Conservation (phyloP, 2,888 invertebrate genomes). For the Drosophila recens region DNA sequence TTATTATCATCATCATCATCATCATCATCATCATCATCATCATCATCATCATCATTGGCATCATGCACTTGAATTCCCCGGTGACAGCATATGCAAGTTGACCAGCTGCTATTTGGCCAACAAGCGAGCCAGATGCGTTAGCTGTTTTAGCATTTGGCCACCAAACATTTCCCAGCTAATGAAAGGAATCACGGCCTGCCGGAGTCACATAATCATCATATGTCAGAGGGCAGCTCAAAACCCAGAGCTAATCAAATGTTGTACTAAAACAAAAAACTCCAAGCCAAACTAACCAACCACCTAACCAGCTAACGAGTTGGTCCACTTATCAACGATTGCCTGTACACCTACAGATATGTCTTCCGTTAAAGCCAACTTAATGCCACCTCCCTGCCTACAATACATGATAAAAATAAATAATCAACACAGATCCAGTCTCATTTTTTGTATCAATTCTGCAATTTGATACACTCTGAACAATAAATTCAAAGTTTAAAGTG, state of each 20-base stretch:
- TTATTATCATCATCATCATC: slow-evolving; percentile 24
- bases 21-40: background rate
- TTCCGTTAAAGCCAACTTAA: background rate
- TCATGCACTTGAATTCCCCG: slow-evolving; percentile 60
- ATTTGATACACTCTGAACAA: background rate
- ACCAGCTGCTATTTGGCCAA: slow-evolving; percentile 37
- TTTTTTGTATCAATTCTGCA: background rate
- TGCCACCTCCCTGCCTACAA: background rate
- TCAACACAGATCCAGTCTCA: background rate
- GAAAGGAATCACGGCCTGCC: slow-evolving; percentile 42
- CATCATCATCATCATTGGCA: slow-evolving; percentile 8
- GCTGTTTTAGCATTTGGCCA: slow-evolving; percentile 47
- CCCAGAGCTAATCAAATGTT: slow-evolving; percentile 40
- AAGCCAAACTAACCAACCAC: slow-evolving; percentile 24
- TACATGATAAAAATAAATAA: background rate
- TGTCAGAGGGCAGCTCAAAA: slow-evolving; percentile 43
- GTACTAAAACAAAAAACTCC: background rate
- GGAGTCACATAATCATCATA: slow-evolving; percentile 60
- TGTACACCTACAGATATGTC: background rate
- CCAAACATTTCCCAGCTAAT: slow-evolving; percentile 62
- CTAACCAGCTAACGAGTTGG: slow-evolving; percentile 13
- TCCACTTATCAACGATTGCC: slow-evolving; percentile 1
- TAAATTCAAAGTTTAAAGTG: too few species aligned
- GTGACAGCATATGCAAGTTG: slow-evolving; percentile 14
- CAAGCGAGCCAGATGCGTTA: slow-evolving; percentile 43